Percentiles rank a stretch among this genome's conserved stretches.
Conservation (phyloP, 2,113 vertebrate genomes). For the Puma concolor region DNA sequence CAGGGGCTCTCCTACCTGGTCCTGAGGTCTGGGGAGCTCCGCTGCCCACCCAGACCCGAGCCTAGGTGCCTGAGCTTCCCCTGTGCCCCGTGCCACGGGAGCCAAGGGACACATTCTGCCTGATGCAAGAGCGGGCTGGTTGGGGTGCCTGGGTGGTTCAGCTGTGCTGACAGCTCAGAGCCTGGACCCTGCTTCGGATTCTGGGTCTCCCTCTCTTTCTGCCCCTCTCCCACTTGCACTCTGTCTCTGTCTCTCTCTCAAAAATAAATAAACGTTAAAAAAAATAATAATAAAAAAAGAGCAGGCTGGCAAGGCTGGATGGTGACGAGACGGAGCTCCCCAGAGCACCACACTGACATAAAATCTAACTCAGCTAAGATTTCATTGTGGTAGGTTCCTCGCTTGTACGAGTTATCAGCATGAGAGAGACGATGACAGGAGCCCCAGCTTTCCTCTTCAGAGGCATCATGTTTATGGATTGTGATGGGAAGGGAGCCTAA, state of each 20-base stretch:
- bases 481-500: not conserved
- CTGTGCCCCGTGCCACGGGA: not conserved
- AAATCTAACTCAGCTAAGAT: not conserved
- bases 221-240: too few relatives aligned
- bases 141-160: too few relatives aligned
- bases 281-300: too few relatives aligned
- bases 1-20: not conserved
- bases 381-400: not conserved
- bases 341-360: conserved; percentile 88
- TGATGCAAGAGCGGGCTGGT: not conserved
- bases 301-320: not conserved
- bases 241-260: too few relatives aligned
- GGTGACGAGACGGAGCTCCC: conserved; percentile 86
- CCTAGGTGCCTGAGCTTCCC: not conserved
- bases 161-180: too few relatives aligned
- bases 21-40: not conserved
- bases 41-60: not conserved
- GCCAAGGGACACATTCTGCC: not conserved
- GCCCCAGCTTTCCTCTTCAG: not conserved
- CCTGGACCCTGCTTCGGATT: too few relatives aligned
- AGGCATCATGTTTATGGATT: not conserved
- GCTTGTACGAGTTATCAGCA: not conserved
- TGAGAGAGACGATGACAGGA: not conserved
- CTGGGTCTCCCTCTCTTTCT: too few relatives aligned
- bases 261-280: too few relatives aligned